Evolutionary conservation across 2,113 vertebrate species (phyloP), one percentile per base, ranked within the genome.

Genomic region (Tragelaphus buxtoni): DNA sequence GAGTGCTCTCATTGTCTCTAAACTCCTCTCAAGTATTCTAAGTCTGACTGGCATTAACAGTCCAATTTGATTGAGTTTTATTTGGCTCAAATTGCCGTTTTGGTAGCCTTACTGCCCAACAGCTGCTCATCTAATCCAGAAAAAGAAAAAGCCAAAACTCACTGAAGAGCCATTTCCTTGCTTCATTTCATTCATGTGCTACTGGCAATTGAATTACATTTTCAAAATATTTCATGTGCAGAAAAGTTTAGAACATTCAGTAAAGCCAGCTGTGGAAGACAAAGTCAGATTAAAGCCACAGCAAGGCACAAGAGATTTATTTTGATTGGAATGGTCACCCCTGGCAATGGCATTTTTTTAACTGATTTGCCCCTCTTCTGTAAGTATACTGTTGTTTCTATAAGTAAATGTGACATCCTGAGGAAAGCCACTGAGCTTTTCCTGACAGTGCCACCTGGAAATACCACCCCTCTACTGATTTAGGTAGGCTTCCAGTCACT

Each of bases 201-300:
- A 58, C 91, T 69, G 92, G 97, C 74, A 97, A 98, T 7, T 39
- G 56, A 93, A 87, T 96, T 96, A 82, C 32, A 72, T 74, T 95
- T 96, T 97, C 77, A 94, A 95, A 95, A 80, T 76, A 86, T 47
- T 84, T 95, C 74, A 88, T 69, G 11, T 7, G 5, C 84, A 96
- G 56, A 7, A 7, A 45, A 55, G 13, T 89, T 93, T 96, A 96
- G 94, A 84, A 72, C 18, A 22, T 86, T 89, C 92, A 95, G 47
- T 79, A 91, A 95, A 95, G 72, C 72, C 92, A 96, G 94, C 56
- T 91, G 72, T 51, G 56, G 63, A 97, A 94, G 84, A 63, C 45
- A 88, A 86, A 83, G 53, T 81, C 65, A 95, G 45, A 49, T 63
- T 17, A 79, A 92, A 92, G 92, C n/a, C 61, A 2, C 35, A 80